Conservation (phyloP, 2,113 vertebrate genomes). For the Microcebus griseorufus region DNA sequence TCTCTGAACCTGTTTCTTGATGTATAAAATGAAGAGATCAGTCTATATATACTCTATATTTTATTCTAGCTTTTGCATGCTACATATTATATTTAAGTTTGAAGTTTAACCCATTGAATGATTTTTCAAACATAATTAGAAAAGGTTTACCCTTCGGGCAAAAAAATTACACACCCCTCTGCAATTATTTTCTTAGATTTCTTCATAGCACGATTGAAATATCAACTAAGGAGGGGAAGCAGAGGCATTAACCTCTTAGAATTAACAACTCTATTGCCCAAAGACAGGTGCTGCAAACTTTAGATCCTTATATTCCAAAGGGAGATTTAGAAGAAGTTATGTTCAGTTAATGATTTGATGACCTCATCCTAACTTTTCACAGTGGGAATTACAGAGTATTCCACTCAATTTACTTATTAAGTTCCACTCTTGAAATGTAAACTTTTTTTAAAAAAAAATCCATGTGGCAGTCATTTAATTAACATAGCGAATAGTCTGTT, state of each 20-base stretch:
- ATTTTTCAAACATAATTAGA: neutral
- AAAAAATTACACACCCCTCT: neutral
- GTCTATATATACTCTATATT: neutral
- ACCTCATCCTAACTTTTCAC: neutral
- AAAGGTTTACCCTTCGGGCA: neutral
- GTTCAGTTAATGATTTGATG: neutral
- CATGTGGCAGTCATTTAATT: rapidly evolving
- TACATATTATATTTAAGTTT: neutral
- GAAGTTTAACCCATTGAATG: neutral
- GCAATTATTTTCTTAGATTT: slow-evolving; percentile 18
- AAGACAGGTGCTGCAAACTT: neutral
- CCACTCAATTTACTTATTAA: neutral
- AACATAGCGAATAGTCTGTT: neutral
- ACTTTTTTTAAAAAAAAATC: neutral
- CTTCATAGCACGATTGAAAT: neutral
- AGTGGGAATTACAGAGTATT: neutral
- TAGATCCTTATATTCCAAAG: neutral
- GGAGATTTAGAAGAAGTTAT: neutral
- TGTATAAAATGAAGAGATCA: slow-evolving; percentile 15
- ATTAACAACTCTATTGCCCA: neutral
- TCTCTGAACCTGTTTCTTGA: slow-evolving; percentile 21
- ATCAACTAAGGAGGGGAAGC: neutral
- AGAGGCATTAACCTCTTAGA: neutral
- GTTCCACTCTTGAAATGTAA: neutral
- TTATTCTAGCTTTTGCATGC: neutral